A percentile compares a stretch with the other conserved stretches of the same genome.
Conservation (phyloP, 2,797 vertebrate genomes). For the Catamblyrhynchus diadema region DNA sequence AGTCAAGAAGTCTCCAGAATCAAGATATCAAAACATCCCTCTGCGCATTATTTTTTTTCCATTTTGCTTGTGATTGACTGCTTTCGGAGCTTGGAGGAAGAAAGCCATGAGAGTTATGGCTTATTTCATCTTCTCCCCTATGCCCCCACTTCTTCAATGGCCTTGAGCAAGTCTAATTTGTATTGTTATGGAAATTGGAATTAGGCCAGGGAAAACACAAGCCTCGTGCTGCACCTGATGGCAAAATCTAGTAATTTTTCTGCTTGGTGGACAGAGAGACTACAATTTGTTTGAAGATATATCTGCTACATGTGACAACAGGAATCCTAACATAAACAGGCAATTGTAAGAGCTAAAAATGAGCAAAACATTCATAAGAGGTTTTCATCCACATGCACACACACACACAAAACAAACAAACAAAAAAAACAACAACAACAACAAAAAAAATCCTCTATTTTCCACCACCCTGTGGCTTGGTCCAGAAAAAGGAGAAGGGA, state of each 20-base stretch:
- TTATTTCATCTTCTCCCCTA: constrained; percentile 3
- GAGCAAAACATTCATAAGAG: constrained; percentile 36
- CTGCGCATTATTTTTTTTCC: not conserved
- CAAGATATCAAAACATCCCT: not conserved
- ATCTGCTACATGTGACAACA: not conserved
- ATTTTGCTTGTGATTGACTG: not conserved
- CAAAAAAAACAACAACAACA: no score
- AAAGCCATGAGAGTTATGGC: constrained; percentile 22
- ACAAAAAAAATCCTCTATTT: not conserved
- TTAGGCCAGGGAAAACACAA: constrained; percentile 38
- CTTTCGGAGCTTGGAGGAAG: not conserved
- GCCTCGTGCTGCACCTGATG: not conserved
- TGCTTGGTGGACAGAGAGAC: not conserved
- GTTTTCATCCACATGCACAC: not conserved
- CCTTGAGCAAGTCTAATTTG: constrained; percentile 39
- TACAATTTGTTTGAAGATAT: constrained; percentile 29
- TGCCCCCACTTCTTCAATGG: not conserved
- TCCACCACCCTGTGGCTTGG: not conserved
- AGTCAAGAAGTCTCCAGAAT: constrained; percentile 49
- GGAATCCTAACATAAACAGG: constrained; percentile 3
- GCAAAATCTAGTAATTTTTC: constrained; percentile 33
- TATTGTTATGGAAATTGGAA: constrained; percentile 50
- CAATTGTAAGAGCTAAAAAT: constrained; percentile 9
- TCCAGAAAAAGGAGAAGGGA: not conserved
- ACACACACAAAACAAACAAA: no score